Percentiles rank a stretch among this genome's conserved stretches.
phyloP scores from a whole-genome alignment of 2,113 vertebrate genomes.

The Ia io region DNA sequence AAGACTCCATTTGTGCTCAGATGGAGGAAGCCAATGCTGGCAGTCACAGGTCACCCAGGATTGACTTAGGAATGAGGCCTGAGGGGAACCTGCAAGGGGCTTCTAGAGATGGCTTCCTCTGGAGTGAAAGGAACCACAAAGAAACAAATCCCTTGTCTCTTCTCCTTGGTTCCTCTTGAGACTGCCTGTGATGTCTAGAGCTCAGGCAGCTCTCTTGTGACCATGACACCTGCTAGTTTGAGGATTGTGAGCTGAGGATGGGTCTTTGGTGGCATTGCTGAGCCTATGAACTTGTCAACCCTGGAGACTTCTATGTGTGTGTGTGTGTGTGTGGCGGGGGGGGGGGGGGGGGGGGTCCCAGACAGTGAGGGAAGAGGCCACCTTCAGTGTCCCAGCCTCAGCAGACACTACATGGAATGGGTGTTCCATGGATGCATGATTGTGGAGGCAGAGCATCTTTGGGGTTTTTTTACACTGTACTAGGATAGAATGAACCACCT shows the following conservation, averaged over 20 bases:
- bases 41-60: neutral
- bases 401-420: neutral
- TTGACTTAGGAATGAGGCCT: neutral
- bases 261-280: no score
- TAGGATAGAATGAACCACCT: no score
- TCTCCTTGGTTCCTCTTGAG: neutral
- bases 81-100: neutral
- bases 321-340: no score
- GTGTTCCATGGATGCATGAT: neutral
- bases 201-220: neutral
- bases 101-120: neutral
- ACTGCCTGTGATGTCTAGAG: neutral
- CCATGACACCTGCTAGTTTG: neutral
- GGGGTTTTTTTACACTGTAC: no score
- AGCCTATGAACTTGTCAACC: neutral
- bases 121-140: neutral
- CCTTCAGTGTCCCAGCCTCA: accelerated
- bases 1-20: neutral
- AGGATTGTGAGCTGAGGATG: neutral
- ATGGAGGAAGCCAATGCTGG: neutral
- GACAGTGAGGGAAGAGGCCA: neutral
- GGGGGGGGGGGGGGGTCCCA: neutral
- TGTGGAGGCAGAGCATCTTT: no score
- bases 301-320: neutral
- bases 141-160: neutral